Conservation (phyloP, 2,888 invertebrate genomes). For the Dorcus parallelipipedus region DNA sequence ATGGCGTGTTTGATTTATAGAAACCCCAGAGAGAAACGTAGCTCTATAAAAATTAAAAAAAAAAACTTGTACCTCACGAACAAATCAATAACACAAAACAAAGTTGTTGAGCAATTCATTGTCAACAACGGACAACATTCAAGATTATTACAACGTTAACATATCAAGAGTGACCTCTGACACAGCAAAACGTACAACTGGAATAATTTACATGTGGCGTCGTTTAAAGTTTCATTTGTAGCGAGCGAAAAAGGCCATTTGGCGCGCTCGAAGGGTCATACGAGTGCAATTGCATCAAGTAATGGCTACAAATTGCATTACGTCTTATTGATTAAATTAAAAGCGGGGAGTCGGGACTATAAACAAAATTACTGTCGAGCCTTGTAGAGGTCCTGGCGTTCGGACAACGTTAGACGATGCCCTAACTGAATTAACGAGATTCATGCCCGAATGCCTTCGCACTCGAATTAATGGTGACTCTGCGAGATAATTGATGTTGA, state of each 20-base stretch:
- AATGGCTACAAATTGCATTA: slow-evolving; percentile 30
- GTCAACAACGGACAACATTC: too few relatives aligned
- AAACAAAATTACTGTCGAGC: slow-evolving; percentile 49
- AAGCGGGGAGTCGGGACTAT: slow-evolving; percentile 34
- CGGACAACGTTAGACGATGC: slow-evolving; percentile 38
- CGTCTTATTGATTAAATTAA: slow-evolving; percentile 38
- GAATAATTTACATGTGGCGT: too few relatives aligned
- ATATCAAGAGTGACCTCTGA: too few relatives aligned
- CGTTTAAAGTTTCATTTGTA: too few relatives aligned
- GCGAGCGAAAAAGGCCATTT: not conserved
- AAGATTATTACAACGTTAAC: too few relatives aligned
- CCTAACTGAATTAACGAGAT: slow-evolving; percentile 28
- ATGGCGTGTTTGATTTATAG: too few relatives aligned
- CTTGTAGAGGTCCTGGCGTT: slow-evolving; percentile 25
- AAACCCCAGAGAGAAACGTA: too few relatives aligned
- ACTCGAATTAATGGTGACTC: slow-evolving; percentile 11
- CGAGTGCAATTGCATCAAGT: slow-evolving; percentile 25
- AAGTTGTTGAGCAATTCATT: too few relatives aligned
- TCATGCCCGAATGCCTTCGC: slow-evolving; percentile 36
- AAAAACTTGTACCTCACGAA: too few relatives aligned
- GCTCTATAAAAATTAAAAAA: too few relatives aligned
- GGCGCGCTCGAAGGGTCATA: slow-evolving; percentile 21
- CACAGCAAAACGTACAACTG: too few relatives aligned
- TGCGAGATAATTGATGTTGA: slow-evolving; percentile 22
- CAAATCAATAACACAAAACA: too few relatives aligned